Conservation (phyloP, 1,140 invertebrate genomes). For the Pseudoatta argentina region DNA sequence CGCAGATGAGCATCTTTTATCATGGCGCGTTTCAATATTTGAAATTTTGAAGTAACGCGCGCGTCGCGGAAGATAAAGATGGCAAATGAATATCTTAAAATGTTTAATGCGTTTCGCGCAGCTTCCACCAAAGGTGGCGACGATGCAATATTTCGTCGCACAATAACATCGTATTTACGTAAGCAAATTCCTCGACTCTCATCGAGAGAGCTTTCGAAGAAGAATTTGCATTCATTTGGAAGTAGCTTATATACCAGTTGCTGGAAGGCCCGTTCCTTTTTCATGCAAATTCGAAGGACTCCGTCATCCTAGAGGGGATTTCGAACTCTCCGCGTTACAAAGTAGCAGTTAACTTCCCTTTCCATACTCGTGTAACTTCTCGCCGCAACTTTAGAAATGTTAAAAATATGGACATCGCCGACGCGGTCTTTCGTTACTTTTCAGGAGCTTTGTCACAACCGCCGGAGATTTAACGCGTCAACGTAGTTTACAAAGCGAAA, state of each 20-base stretch:
- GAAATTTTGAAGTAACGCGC: not conserved
- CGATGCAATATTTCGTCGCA: conserved; percentile 72
- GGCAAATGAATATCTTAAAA: conserved; percentile 67
- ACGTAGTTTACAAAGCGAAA: conserved; percentile 24
- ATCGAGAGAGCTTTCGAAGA: conserved; percentile 74
- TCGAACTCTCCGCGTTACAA: conserved; percentile 64
- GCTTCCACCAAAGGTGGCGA: conserved; percentile 46
- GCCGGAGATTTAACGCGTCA: conserved; percentile 20
- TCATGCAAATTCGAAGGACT: conserved; percentile 78
- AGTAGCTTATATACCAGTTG: conserved; percentile 79
- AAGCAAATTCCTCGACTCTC: conserved; percentile 76
- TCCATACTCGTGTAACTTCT: conserved; percentile 28
- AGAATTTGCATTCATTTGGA: conserved; percentile 80
- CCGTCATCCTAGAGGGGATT: conserved; percentile 57
- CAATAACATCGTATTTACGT: conserved; percentile 77
- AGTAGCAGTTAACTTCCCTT: conserved; percentile 69
- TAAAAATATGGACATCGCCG: conserved; percentile 31
- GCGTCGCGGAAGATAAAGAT: conserved; percentile 27
- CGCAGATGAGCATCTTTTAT: not conserved
- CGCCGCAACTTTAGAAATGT: conserved; percentile 54
- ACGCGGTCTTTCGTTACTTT: conserved; percentile 37
- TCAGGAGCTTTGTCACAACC: conserved; percentile 1
- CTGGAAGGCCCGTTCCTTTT: conserved; percentile 75
- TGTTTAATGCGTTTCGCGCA: conserved; percentile 58
- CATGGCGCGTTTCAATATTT: not conserved